phyloP scores from a whole-genome alignment of 2,888 invertebrate genomes.

The Tipula lateralis region DNA sequence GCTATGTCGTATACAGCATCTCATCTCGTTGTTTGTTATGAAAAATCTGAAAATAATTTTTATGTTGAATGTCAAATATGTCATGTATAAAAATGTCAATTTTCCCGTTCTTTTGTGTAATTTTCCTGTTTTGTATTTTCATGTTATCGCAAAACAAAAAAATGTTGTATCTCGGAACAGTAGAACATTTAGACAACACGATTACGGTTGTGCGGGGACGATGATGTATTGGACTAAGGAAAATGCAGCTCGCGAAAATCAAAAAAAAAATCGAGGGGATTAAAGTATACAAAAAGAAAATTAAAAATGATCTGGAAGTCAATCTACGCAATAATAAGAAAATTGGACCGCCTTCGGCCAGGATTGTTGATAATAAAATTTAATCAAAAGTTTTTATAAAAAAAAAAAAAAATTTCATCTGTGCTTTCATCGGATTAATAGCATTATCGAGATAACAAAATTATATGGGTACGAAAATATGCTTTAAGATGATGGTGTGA shows the following conservation, averaged over 20 bases:
- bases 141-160: not conserved
- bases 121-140: not conserved
- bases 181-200: not conserved
- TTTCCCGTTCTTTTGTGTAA: not conserved
- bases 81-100: constrained; percentile 24
- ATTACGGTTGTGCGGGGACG: not conserved
- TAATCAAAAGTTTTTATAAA: not conserved
- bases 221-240: not conserved
- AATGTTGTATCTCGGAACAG: not conserved
- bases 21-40: not conserved
- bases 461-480: not conserved
- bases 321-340: not conserved
- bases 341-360: not conserved
- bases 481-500: not conserved
- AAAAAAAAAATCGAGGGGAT: not conserved
- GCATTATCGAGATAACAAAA: not conserved
- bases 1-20: not conserved
- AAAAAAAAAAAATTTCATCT: not conserved
- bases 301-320: not conserved
- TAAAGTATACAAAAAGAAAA: not conserved
- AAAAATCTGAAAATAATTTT: constrained; percentile 7
- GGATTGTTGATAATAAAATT: not conserved
- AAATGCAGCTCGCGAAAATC: not conserved
- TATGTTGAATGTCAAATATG: constrained; percentile 24
- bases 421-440: not conserved